Conservation (phyloP, 2,888 invertebrate genomes). For the Tuta absoluta region DNA sequence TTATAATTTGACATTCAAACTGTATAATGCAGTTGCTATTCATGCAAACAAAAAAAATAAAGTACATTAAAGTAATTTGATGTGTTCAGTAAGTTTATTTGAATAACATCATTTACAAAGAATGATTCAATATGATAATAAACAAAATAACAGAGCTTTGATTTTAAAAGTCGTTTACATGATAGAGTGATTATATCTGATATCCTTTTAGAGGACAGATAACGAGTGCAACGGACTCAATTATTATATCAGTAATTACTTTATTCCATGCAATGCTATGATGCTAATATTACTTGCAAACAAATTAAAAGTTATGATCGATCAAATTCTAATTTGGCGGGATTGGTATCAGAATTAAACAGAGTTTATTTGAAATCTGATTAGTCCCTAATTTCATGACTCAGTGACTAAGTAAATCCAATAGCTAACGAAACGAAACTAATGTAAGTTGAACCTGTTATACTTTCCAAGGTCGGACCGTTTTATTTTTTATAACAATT, state of each 20-base stretch:
- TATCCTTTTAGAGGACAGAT: neutral
- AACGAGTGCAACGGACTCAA: constrained; percentile 2
- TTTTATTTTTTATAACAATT: constrained; percentile 39
- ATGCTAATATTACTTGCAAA: neutral
- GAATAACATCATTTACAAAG: too few relatives aligned
- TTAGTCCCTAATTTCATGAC: constrained; percentile 33
- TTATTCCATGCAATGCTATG: constrained; percentile 3
- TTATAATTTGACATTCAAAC: neutral
- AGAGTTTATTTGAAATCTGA: constrained; percentile 27
- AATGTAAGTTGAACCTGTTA: constrained; percentile 29
- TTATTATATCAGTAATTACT: neutral
- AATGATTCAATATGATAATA: neutral
- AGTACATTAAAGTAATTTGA: too few relatives aligned
- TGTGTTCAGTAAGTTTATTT: too few relatives aligned
- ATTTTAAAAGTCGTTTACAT: neutral
- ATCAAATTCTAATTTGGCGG: constrained; percentile 6
- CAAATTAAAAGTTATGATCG: constrained; percentile 7
- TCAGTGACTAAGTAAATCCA: constrained; percentile 32
- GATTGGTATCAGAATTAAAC: constrained; percentile 9
- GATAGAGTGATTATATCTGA: constrained; percentile 1
- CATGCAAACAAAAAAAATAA: neutral
- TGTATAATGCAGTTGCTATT: neutral
- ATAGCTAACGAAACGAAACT: constrained; percentile 29
- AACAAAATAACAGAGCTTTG: neutral
- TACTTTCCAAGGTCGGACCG: constrained; percentile 48